Conservation (phyloP, 1,140 invertebrate genomes). For the Tribolium madens region DNA sequence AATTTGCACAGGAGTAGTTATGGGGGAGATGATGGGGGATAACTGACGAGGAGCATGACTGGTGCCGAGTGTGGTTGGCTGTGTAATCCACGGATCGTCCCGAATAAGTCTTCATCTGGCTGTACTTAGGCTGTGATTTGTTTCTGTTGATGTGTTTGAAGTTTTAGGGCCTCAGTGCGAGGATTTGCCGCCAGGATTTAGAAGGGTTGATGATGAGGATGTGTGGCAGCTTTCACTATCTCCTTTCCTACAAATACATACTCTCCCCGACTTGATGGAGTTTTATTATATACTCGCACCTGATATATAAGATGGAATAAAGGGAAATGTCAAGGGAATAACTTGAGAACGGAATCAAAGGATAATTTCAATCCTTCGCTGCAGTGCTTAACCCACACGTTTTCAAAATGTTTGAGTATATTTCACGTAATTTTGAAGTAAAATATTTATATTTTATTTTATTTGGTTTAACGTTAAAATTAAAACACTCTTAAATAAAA, state of each 20-base stretch:
- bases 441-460: too few relatives aligned
- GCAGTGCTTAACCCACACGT: not conserved
- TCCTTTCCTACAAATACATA: conserved; percentile 26
- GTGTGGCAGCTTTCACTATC: conserved; percentile 52
- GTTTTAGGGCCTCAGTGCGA: conserved; percentile 56
- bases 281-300: conserved; percentile 43
- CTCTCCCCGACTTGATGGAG: conserved; percentile 29
- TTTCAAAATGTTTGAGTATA: too few relatives aligned
- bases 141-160: conserved; percentile 62
- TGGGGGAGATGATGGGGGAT: conserved; percentile 39
- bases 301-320: conserved; percentile 40
- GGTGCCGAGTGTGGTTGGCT: conserved; percentile 23
- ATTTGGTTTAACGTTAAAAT: too few relatives aligned
- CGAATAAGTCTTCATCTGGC: conserved; percentile 61
- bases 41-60: conserved; percentile 41
- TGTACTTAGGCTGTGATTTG: conserved; percentile 62
- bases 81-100: conserved; percentile 54
- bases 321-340: conserved; percentile 1
- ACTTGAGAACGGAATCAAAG: conserved; percentile 26
- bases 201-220: conserved; percentile 59
- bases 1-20: conserved; percentile 42
- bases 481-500: too few relatives aligned
- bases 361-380: conserved; percentile 16
- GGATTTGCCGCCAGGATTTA: conserved; percentile 56
- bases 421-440: too few relatives aligned